phyloP scores from a whole-genome alignment of 2,797 vertebrate species.

The Sphenodon punctatus region DNA sequence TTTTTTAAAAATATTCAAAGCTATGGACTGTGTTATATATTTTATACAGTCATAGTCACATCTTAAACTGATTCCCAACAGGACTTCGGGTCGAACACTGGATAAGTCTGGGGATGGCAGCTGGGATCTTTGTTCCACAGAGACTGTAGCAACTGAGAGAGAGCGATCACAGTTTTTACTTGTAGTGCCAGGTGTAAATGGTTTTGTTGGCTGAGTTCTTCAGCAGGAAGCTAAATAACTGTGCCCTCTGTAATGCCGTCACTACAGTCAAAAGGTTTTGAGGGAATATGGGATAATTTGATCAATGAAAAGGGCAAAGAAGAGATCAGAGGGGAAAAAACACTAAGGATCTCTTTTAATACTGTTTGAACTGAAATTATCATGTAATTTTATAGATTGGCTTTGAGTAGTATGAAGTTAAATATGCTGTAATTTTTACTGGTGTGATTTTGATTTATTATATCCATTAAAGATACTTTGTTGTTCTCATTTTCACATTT shows the following conservation, averaged over 20 bases:
- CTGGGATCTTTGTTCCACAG: not conserved
- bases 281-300: constrained; percentile 49
- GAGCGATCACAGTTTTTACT: not conserved
- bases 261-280: constrained; percentile 47
- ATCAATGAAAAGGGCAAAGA: constrained; percentile 58
- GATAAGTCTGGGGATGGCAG: not conserved
- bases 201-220: constrained; percentile 43
- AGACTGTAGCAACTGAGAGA: too few relatives aligned
- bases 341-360: constrained; percentile 13
- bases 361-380: constrained; percentile 55
- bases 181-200: constrained; percentile 37
- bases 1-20: too few relatives aligned
- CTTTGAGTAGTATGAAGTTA: constrained; percentile 61
- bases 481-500: constrained; percentile 22
- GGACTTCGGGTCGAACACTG: not conserved
- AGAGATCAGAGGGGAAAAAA: not conserved
- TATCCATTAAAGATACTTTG: constrained; percentile 59
- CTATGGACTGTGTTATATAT: not conserved
- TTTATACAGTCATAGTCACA: not conserved
- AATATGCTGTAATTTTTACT: constrained; percentile 65
- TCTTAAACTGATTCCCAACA: constrained; percentile 8
- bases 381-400: constrained; percentile 54
- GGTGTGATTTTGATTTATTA: constrained; percentile 68
- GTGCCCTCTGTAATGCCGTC: constrained; percentile 55
- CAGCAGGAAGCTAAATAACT: constrained; percentile 27